A percentile compares a stretch with the other conserved stretches of the same genome.
These are phyloP conservation scores for Sula dactylatra DNA, from an alignment of 2,113 vertebrate genomes.

Conservation along the genomic window DNA sequence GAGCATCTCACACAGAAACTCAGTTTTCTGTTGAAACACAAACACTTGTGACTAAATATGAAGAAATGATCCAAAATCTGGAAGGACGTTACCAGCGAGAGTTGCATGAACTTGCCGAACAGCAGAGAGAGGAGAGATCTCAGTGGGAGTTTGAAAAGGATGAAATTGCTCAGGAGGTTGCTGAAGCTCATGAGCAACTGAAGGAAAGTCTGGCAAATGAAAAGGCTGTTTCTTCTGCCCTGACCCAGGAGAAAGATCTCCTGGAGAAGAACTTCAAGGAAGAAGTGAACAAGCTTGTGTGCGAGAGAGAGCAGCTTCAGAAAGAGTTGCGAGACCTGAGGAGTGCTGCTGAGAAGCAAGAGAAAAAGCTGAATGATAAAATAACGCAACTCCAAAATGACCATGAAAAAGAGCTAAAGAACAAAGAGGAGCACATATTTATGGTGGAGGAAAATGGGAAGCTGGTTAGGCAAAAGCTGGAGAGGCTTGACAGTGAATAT, in stretches of 20 bases:
- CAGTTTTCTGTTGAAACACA: slow-evolving; percentile 81
- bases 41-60: slow-evolving; percentile 72
- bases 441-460: slow-evolving; percentile 56
- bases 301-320: slow-evolving; percentile 77
- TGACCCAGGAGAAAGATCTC: slow-evolving; percentile 69
- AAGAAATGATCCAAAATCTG: slow-evolving; percentile 70
- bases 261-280: slow-evolving; percentile 75
- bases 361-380: slow-evolving; percentile 70
- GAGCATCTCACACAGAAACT: slow-evolving; percentile 79
- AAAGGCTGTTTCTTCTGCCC: slow-evolving; percentile 52
- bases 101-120: slow-evolving; percentile 70
- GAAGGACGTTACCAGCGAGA: slow-evolving; percentile 75
- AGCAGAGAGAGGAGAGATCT: slow-evolving; percentile 71
- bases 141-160: slow-evolving; percentile 82
- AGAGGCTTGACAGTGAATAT: slow-evolving; percentile 68
- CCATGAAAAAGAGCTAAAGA: slow-evolving; percentile 67
- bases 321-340: slow-evolving; percentile 71
- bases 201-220: slow-evolving; percentile 65
- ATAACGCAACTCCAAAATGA: slow-evolving; percentile 72
- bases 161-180: slow-evolving; percentile 68
- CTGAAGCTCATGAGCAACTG: slow-evolving; percentile 65
- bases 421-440: slow-evolving; percentile 54
- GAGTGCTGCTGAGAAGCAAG: slow-evolving; percentile 64
- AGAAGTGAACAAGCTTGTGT: slow-evolving; percentile 63
- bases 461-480: slow-evolving; percentile 64